Evolutionary conservation across 1,140 invertebrate genomes (phyloP), one percentile per base, ranked within the genome.

Genomic region (Aphaenogaster floridana): DNA sequence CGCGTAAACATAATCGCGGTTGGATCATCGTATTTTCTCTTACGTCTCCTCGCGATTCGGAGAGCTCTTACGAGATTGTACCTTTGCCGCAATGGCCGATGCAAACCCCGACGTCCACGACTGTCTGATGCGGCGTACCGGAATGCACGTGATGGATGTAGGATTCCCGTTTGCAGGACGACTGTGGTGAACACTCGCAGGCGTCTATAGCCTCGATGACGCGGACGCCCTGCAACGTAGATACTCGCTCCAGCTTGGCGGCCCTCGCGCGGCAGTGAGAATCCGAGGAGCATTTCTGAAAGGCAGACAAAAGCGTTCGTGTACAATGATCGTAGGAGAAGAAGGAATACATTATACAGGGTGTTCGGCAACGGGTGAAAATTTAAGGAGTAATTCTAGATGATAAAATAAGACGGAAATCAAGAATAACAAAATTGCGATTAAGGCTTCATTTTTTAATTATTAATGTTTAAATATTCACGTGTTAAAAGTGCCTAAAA

Each of bases 91-190:
- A 96, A 68, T 90, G 94, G 13, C 96, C 96, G 77, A 94, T 90
- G 87, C 96, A 96, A 28, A 94, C 84, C 0, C 96, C 96, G 3
- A 96, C 90, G 72, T 96, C 95, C 17, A 96, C 87, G 48, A 94
- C 92, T 8, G 93, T 93, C 84, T 96, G 95, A 89, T 95, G 95
- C 5, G 96, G 95, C 15, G 96, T 96, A 15, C 95, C 96, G 13
- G 92, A 93, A 86, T 96, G 94, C 6, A 96, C 80, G 3, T 93
- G 81, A 90, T 95, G 93, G n/a, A 91, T 92, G 34, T 94, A 95
- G 1, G 94, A 91, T 81, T 94, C 93, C 72, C 95, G 86, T 80
- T 91, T 93, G 77, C 96, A 96, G 50, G 89, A 88, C 1, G 95
- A 92, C 6, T 92, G 89, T 2, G 92, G 63, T 13, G 93, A 93